These are phyloP conservation scores for Xiphophorus birchmanni DNA, from an alignment of 2,797 vertebrate genomes.

Conservation along the genomic window DNA sequence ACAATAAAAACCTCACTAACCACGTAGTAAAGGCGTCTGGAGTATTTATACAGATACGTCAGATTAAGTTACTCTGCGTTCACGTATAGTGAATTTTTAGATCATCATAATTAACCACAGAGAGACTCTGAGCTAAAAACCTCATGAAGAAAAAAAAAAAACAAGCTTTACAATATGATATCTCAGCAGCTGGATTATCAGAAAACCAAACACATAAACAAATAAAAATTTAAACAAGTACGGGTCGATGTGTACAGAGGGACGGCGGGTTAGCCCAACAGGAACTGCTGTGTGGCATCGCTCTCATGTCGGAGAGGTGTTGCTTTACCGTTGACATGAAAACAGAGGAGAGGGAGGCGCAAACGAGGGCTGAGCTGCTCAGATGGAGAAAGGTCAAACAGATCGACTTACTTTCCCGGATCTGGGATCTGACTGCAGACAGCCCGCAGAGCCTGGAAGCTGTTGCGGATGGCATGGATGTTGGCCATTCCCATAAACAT, in stretches of 20 bases:
- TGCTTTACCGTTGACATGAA: constrained; percentile 42
- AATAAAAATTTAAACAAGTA: not conserved
- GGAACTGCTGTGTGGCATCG: constrained; percentile 32
- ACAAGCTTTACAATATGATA: not conserved
- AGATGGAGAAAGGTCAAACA: constrained; percentile 61
- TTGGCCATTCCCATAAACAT: constrained; percentile 99
- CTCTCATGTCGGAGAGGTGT: constrained; percentile 47
- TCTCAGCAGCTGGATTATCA: constrained; percentile 15
- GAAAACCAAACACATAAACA: constrained; percentile 6
- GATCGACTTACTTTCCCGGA: constrained; percentile 93
- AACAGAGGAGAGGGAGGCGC: constrained; percentile 5
- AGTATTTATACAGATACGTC: not conserved
- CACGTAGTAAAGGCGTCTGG: not conserved
- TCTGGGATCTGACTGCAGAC: constrained; percentile 99
- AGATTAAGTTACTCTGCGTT: constrained; percentile 1
- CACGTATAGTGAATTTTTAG: not conserved
- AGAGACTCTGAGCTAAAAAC: too few species aligned
- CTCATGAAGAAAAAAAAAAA: too few species aligned
- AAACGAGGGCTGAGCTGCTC: constrained; percentile 12
- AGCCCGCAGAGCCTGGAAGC: constrained; percentile 94
- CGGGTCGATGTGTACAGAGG: constrained; percentile 31
- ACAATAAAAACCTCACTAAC: not conserved
- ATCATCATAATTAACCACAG: not conserved
- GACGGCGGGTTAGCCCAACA: constrained; percentile 41
- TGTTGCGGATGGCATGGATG: constrained; percentile 98